Base-by-base conservation (phyloP, 2,888 invertebrate species). In the Ischnus inquisitorius region DNA sequence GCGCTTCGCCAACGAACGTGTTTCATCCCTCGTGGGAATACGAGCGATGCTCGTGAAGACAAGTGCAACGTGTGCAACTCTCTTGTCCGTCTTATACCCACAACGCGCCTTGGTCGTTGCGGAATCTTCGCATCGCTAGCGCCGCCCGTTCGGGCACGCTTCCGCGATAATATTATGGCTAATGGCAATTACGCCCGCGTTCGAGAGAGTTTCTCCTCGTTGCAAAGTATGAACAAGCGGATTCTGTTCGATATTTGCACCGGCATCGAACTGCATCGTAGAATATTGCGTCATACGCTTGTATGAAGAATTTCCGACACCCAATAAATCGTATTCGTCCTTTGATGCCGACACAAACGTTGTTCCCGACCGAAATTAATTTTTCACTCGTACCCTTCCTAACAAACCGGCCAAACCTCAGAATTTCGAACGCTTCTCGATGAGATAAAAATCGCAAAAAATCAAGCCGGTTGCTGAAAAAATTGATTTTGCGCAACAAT, bases 111-210 rank as follows among this genome's bases (percentile, higher is more conserved):
- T 22, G 16, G 8, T 19, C 51, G 51, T 22, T 3, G 22, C 3
- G 10, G 51, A 54, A 51, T 51, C 51, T 51, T 51, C 10, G 2
- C 51, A 8, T 19, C 22, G 51, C 34, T 4, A 34, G 34, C 4
- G 34, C 34, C 6, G 34, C 6, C 2, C 2, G n/a, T n/a, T n/a
- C n/a, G n/a, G 5, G 34, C 28, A 25, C 34, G 62, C 57, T 46
- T 77, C 48, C 68, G 34, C 68, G 60, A 69, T 57, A 64, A 81
- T 75, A 80, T 76, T 82, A 43, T 51, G 62, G 60, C 80, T 69
- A 76, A 81, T 81, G 48, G 75, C 68, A 81, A 69, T 81, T 75
- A 69, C 69, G 68, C 68, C 48, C 68, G 14, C 75, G 74, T 57
- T 28, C 25, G 57, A 34, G 34, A 34, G 5, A 34, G 68, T 81